Conservation (phyloP, 2,797 vertebrate species). For the Acanthiza pusilla region DNA sequence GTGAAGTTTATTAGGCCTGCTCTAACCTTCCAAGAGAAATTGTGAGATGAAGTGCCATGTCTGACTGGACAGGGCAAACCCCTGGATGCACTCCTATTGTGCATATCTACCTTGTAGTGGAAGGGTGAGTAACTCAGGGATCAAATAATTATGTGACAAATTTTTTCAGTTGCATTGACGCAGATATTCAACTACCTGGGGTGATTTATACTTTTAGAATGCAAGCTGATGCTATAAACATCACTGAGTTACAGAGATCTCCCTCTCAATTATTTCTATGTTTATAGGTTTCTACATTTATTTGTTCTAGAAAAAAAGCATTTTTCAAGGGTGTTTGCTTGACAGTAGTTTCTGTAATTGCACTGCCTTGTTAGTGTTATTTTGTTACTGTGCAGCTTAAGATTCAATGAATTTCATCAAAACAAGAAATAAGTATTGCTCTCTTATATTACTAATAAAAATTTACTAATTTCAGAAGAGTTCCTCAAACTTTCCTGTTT, state of each 20-base stretch:
- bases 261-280: not conserved
- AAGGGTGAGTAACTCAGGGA: not conserved
- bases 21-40: not conserved
- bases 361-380: not conserved
- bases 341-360: not conserved
- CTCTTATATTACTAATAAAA: not conserved
- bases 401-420: slow-evolving; percentile 1
- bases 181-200: not conserved
- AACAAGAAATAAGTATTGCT: slow-evolving; percentile 52
- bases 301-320: not conserved
- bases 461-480: slow-evolving; percentile 11
- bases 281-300: not conserved
- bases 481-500: slow-evolving; percentile 43
- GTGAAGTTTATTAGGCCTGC: not conserved
- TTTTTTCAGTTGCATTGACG: not conserved
- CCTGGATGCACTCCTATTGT: not conserved
- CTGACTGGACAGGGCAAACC: not conserved
- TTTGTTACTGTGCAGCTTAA: not conserved
- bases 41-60: not conserved
- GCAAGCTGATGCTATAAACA: not conserved
- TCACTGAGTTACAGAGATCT: not conserved
- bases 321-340: not conserved
- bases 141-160: not conserved
- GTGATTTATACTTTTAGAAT: not conserved
- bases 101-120: not conserved